phyloP scores from a whole-genome alignment of 1,140 invertebrate species.

The Danaus melanippus region DNA sequence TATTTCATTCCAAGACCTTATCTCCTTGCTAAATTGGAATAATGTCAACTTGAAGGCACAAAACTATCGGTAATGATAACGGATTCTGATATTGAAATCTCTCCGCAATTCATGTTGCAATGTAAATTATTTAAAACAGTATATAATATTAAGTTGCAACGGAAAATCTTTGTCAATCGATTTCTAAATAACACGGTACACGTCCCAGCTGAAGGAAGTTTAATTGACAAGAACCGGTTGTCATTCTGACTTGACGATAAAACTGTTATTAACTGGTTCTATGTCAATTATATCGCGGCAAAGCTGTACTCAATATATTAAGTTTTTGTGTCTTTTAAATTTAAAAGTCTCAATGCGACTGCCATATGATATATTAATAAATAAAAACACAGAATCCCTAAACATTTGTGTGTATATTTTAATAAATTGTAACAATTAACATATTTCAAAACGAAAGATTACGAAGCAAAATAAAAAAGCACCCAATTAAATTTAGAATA shows the following conservation, averaged over 20 bases:
- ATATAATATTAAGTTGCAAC: background rate
- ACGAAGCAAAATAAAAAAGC: constrained; percentile 34
- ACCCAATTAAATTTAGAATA: constrained; percentile 49
- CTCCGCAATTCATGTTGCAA: constrained; percentile 6
- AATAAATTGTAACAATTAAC: too few relatives aligned
- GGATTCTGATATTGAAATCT: constrained; percentile 1
- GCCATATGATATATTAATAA: too few relatives aligned
- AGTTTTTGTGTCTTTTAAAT: too few relatives aligned
- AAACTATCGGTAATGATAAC: too few relatives aligned
- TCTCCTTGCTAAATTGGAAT: too few relatives aligned
- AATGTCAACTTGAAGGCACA: too few relatives aligned
- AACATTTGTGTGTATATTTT: too few relatives aligned
- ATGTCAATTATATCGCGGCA: constrained; percentile 18
- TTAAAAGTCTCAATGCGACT: too few relatives aligned
- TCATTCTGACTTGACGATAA: constrained; percentile 23
- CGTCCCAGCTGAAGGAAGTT: constrained; percentile 24
- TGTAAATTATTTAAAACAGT: constrained; percentile 1
- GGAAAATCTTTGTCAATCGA: constrained; percentile 1
- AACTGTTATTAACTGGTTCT: constrained; percentile 27
- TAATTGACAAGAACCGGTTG: constrained; percentile 39
- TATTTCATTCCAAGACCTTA: too few relatives aligned
- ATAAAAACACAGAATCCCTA: too few relatives aligned
- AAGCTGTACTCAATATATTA: too few relatives aligned
- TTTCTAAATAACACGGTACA: constrained; percentile 5
- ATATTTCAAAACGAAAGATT: too few relatives aligned